Percentiles rank a stretch among this genome's conserved stretches.
Conservation (phyloP, 2,888 invertebrate genomes). For the Sceliomorpha sp. region DNA sequence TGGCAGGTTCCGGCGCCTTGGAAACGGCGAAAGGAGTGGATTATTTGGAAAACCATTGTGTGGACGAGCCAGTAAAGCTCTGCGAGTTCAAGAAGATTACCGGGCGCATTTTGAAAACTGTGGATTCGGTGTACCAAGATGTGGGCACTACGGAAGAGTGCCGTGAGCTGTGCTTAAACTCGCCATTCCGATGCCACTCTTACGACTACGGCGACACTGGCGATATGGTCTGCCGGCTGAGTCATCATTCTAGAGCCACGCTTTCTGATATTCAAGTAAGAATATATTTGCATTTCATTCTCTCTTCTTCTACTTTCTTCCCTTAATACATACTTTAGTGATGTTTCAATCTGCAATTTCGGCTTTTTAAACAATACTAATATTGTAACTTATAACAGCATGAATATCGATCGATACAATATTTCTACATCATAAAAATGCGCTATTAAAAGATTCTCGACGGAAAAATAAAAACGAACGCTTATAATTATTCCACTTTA, state of each 20-base stretch:
- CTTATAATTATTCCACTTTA: too few species aligned
- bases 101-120: constrained; percentile 94
- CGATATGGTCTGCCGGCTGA: constrained; percentile 94
- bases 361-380: too few species aligned
- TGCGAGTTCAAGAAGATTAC: constrained; percentile 95
- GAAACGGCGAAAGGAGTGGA: constrained; percentile 84
- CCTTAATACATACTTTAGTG: too few species aligned
- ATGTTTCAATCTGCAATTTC: too few species aligned
- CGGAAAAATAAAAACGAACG: too few species aligned
- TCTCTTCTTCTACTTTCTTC: neutral
- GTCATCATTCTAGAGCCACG: constrained; percentile 94
- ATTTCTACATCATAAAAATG: too few species aligned
- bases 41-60: constrained; percentile 95
- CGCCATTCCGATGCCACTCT: constrained; percentile 93
- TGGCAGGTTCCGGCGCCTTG: constrained; percentile 89
- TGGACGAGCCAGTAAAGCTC: constrained; percentile 95
- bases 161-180: constrained; percentile 92
- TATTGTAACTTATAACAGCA: too few species aligned
- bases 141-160: constrained; percentile 93
- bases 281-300: constrained; percentile 14
- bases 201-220: constrained; percentile 97
- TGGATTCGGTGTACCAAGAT: constrained; percentile 95
- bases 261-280: constrained; percentile 91
- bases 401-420: too few species aligned
- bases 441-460: too few species aligned